These are phyloP conservation scores for Amazonetta brasiliensis DNA, from an alignment of 2,797 vertebrate species.

Conservation along the genomic window DNA sequence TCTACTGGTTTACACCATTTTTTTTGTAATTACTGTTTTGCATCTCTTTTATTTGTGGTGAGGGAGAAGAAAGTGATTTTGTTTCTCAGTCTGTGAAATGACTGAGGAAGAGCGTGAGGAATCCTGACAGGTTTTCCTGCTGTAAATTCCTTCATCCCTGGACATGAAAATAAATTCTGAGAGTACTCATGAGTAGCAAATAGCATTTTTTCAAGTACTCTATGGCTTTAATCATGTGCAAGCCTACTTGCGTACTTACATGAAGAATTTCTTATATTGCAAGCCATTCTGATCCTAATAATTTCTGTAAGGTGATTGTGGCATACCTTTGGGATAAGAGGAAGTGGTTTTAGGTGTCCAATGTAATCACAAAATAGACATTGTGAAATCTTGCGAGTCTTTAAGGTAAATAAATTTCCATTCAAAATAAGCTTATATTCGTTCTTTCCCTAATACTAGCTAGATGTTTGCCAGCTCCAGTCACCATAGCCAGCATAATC, in stretches of 20 bases:
- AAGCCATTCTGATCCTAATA: neutral
- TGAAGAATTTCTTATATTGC: neutral
- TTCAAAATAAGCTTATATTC: neutral
- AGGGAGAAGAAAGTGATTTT: neutral
- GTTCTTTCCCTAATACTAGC: neutral
- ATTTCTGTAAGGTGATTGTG: neutral
- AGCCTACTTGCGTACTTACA: neutral
- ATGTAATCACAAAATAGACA: neutral
- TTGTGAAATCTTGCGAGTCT: neutral
- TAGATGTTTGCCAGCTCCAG: neutral
- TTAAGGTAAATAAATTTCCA: neutral
- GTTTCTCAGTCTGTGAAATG: neutral
- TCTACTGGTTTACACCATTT: rapidly evolving
- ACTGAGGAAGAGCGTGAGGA: neutral
- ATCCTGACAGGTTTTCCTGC: neutral
- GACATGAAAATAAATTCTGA: neutral
- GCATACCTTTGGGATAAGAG: neutral
- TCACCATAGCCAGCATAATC: neutral
- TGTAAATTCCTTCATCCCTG: neutral
- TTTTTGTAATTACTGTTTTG: neutral
- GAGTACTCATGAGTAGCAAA: neutral
- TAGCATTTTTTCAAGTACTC: neutral
- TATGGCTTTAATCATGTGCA: neutral
- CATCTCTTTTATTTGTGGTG: neutral
- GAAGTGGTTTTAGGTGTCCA: neutral